These are phyloP conservation scores for Mormyrops attenuatus DNA, from an alignment of 2,797 vertebrate genomes.

Conservation along the genomic window DNA sequence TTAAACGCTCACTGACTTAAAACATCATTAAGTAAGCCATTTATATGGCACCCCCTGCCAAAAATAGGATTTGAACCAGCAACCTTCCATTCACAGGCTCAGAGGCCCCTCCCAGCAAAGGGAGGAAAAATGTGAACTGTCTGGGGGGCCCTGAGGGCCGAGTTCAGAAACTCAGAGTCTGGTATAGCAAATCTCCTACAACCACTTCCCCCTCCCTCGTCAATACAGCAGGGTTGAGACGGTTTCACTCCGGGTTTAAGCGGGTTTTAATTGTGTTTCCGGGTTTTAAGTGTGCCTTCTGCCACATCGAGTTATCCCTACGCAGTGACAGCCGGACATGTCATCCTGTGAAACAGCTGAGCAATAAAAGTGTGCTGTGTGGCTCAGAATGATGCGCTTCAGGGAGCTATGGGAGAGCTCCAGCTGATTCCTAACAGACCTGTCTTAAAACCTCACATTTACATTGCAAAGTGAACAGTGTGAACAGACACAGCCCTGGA, in stretches of 20 bases:
- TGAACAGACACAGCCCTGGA: not conserved
- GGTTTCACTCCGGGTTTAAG: not conserved
- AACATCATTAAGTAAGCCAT: not conserved
- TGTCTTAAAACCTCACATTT: not conserved
- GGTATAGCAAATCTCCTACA: not conserved
- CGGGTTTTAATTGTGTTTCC: not conserved
- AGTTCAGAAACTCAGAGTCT: not conserved
- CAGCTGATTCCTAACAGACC: not conserved
- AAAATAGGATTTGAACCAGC: not conserved
- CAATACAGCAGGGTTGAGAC: not conserved
- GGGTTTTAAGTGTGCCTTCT: not conserved
- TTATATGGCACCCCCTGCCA: not conserved
- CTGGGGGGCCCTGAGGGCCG: not conserved
- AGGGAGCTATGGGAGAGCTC: not conserved
- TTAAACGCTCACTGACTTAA: not conserved
- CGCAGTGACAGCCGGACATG: not conserved
- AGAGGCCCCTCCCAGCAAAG: not conserved
- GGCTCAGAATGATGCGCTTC: not conserved
- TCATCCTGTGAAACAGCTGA: not conserved
- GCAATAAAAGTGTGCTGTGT: not conserved
- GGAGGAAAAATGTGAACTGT: not conserved
- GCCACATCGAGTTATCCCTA: not conserved
- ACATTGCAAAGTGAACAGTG: not conserved
- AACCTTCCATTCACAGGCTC: not conserved
- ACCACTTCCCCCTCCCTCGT: not conserved